A percentile compares a stretch with the other conserved stretches of the same genome.
Evolutionary conservation across 37 sponge, comb jelly and placozoan genomes (phyloP).

Genomic region (Halisarca cf. caerulea): DNA sequence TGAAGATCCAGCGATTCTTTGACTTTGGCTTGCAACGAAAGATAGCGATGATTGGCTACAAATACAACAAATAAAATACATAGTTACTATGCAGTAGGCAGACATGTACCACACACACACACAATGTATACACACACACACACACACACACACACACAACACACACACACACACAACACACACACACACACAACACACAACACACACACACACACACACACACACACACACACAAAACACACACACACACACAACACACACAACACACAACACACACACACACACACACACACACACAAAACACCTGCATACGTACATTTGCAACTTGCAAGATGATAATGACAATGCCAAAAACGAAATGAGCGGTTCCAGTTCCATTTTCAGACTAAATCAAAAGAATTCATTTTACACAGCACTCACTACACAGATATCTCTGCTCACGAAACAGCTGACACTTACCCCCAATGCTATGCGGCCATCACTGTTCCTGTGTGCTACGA

Average conservation of each 20-base stretch:
- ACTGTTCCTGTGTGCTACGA: constrained; percentile 26
- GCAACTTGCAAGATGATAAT: constrained; percentile 58
- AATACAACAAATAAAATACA: background rate
- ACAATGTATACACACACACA: too few species aligned
- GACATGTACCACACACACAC: too few species aligned
- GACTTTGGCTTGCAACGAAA: constrained; percentile 62
- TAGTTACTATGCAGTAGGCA: too few species aligned
- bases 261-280: too few species aligned
- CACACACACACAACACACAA: too few species aligned
- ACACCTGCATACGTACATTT: constrained; percentile 56
- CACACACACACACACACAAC: too few species aligned
- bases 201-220: too few species aligned
- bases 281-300: background rate
- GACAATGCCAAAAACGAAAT: constrained; percentile 57
- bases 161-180: too few species aligned
- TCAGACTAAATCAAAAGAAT: background rate
- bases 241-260: too few species aligned
- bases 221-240: too few species aligned
- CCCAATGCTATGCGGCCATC: background rate
- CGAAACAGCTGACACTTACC: background rate
- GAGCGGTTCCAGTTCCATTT: constrained; percentile 39
- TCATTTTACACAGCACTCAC: background rate
- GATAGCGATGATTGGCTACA: constrained; percentile 67
- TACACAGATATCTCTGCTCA: background rate
- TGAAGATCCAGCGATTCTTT: constrained; percentile 63